Conservation (phyloP, 2,888 invertebrate genomes). For the Rhingia campestris region DNA sequence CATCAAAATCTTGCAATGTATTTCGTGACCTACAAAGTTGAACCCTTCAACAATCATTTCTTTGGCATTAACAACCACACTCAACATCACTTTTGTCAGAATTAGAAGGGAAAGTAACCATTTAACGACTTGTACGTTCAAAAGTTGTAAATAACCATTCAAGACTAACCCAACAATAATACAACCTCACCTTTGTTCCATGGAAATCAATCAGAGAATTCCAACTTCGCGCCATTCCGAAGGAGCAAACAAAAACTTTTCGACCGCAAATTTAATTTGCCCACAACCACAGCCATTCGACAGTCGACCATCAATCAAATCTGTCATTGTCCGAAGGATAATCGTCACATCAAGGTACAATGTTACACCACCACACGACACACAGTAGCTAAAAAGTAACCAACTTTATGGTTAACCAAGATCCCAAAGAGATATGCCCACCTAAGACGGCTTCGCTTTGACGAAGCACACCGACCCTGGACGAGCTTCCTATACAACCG, state of each 20-base stretch:
- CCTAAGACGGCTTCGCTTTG: constrained; percentile 53
- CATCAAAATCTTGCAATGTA: no score
- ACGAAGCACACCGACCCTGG: constrained; percentile 20
- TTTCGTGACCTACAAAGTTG: no score
- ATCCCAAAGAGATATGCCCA: constrained; percentile 8
- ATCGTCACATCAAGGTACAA: constrained; percentile 67
- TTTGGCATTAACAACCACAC: not conserved
- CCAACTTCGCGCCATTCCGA: not conserved
- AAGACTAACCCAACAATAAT: not conserved
- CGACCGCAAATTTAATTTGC: constrained; percentile 71
- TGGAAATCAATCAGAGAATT: constrained; percentile 25
- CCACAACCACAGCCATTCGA: constrained; percentile 72
- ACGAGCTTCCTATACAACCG: not conserved
- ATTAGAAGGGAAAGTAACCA: not conserved
- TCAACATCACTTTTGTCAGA: not conserved
- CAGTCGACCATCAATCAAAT: constrained; percentile 68
- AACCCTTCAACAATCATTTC: no score
- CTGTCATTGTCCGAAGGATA: constrained; percentile 71
- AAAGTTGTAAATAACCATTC: constrained; percentile 14
- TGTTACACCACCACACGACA: constrained; percentile 50
- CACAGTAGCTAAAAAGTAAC: constrained; percentile 70
- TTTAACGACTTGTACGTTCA: not conserved
- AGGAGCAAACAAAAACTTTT: constrained; percentile 39
- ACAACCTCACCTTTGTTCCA: constrained; percentile 4
- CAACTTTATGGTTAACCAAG: constrained; percentile 57